These are phyloP conservation scores for Acronicta aceris DNA, from an alignment of 2,888 invertebrate species.

Conservation along the genomic window DNA sequence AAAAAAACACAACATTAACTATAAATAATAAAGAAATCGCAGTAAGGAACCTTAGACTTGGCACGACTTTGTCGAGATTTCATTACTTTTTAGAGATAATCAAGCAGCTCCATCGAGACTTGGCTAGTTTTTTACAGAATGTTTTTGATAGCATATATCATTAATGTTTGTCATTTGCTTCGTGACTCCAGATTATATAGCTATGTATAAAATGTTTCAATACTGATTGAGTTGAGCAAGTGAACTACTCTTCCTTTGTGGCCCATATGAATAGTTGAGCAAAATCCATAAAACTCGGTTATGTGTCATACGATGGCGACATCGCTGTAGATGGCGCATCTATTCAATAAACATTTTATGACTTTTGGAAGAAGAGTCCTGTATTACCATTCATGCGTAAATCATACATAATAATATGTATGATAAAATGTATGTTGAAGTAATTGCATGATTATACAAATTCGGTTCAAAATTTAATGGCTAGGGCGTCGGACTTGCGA, in stretches of 20 bases:
- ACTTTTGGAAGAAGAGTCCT: slow-evolving; percentile 34
- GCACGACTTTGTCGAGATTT: too few species aligned
- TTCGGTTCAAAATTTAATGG: too few species aligned
- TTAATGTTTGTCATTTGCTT: too few species aligned
- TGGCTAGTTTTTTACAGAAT: too few species aligned
- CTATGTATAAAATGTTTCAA: slow-evolving; percentile 5
- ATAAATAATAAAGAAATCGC: too few species aligned
- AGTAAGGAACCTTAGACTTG: too few species aligned
- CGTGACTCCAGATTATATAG: too few species aligned
- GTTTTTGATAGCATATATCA: too few species aligned
- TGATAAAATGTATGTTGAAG: slow-evolving; percentile 27
- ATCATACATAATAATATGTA: slow-evolving; percentile 43
- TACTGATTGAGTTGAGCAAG: slow-evolving; percentile 25
- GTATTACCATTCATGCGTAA: slow-evolving; percentile 50
- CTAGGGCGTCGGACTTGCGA: too few species aligned
- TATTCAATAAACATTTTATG: slow-evolving; percentile 61
- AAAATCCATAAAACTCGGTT: slow-evolving; percentile 45
- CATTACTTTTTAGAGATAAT: too few species aligned
- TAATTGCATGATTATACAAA: slow-evolving; percentile 29
- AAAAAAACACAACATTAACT: too few species aligned
- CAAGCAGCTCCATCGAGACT: too few species aligned
- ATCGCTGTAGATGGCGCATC: slow-evolving; percentile 40
- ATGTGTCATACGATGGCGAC: slow-evolving; percentile 48
- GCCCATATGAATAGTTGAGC: slow-evolving; percentile 33
- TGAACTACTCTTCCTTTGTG: slow-evolving; percentile 30